These are phyloP conservation scores for Lepas anatifera DNA, from an alignment of 2,888 invertebrate species.

Conservation along the genomic window DNA sequence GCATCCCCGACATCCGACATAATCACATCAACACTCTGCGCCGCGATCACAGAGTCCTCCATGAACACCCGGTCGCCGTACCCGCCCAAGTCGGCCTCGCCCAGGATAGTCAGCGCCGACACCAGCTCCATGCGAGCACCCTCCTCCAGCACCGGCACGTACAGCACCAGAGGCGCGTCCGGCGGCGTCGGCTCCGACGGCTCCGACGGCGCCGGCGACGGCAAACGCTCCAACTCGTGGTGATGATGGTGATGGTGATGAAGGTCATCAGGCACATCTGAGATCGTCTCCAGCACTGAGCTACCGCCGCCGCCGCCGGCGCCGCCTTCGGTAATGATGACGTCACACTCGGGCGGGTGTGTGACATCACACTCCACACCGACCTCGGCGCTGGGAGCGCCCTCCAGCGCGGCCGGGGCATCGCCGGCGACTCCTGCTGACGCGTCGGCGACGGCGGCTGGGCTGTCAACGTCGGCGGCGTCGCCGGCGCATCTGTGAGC, in stretches of 20 bases:
- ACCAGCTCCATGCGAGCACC: background rate
- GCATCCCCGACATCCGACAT: background rate
- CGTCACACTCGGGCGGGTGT: background rate
- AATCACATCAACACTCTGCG: background rate
- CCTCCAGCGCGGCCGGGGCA: no score
- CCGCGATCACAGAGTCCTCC: background rate
- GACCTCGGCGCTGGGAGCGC: no score
- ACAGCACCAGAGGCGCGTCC: background rate
- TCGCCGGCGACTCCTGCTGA: no score
- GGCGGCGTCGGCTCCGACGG: background rate
- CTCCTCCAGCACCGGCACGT: background rate
- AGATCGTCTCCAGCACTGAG: no score
- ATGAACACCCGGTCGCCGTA: background rate
- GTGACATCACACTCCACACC: background rate
- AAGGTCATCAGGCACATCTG: no score
- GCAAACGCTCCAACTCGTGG: background rate
- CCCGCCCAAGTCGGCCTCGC: background rate
- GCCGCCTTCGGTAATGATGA: slow-evolving; percentile 1
- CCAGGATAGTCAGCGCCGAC: background rate
- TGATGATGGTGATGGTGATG: background rate
- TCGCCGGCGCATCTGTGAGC: background rate
- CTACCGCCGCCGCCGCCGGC: background rate
- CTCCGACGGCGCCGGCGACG: background rate
- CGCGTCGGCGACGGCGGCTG: no score
- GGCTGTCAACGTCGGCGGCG: no score